phyloP scores from a whole-genome alignment of 2,888 invertebrate species.

The Caenorhabditis sp. region DNA sequence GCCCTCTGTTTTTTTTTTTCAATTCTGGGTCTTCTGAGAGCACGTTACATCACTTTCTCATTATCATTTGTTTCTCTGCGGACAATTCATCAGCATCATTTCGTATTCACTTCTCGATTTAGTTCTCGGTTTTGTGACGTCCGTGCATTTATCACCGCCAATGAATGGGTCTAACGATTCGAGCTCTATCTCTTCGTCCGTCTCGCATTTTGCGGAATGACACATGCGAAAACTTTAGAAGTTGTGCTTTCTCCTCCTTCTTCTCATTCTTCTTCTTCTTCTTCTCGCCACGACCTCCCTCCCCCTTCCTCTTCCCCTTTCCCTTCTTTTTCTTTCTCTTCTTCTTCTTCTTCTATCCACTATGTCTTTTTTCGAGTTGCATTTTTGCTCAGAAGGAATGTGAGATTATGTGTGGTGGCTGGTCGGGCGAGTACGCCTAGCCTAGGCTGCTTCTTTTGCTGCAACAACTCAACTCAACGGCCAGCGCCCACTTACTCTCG shows the following conservation, averaged over 20 bases:
- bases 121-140: conserved; percentile 4
- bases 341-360: conserved; percentile 30
- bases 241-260: conserved; percentile 13
- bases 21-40: not conserved
- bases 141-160: conserved; percentile 30
- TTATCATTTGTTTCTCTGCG: not conserved
- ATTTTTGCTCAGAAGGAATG: conserved; percentile 54
- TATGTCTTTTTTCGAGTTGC: conserved; percentile 49
- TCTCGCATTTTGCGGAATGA: conserved; percentile 1
- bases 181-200: not conserved
- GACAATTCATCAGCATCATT: not conserved
- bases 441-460: conserved; percentile 40
- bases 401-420: conserved; percentile 54
- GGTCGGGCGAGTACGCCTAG: conserved; percentile 42
- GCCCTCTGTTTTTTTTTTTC: not conserved
- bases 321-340: not conserved
- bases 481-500: conserved; percentile 57
- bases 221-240: conserved; percentile 32
- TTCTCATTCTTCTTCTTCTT: conserved; percentile 15
- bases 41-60: not conserved
- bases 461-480: conserved; percentile 60
- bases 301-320: not conserved
- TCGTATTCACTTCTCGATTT: not conserved
- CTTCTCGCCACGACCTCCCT: conserved; percentile 30
- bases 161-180: conserved; percentile 23